These are phyloP conservation scores for Ischnura elegans DNA, from an alignment of 2,888 invertebrate species.

Conservation along the genomic window DNA sequence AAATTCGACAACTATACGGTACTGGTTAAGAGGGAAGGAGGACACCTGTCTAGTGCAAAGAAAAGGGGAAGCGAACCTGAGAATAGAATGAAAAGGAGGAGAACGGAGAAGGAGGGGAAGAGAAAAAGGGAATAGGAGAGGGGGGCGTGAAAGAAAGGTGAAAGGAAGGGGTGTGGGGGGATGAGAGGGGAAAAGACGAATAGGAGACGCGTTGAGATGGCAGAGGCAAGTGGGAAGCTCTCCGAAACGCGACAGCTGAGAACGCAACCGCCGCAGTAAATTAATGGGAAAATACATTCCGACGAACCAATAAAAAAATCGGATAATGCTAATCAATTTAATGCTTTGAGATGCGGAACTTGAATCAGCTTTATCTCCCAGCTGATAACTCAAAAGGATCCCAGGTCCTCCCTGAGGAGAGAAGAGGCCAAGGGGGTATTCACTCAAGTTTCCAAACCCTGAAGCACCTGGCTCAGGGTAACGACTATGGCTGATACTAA, in stretches of 20 bases:
- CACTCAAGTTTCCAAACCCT: too few species aligned
- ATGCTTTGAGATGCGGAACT: too few species aligned
- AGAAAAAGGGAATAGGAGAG: too few species aligned
- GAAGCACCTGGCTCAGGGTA: too few species aligned
- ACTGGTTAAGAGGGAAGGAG: neutral
- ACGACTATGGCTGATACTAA: too few species aligned
- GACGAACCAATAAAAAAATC: neutral
- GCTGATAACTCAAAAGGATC: too few species aligned
- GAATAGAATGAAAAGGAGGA: neutral
- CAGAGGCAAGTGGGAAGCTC: neutral
- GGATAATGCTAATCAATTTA: too few species aligned
- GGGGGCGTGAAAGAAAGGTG: neutral
- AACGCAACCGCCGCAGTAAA: neutral
- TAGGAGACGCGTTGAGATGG: neutral
- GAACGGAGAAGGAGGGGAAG: neutral
- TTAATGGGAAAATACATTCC: neutral
- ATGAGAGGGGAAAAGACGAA: neutral
- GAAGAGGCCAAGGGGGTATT: too few species aligned
- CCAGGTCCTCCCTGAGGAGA: too few species aligned
- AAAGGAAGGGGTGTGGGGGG: neutral
- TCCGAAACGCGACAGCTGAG: neutral
- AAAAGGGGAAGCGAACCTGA: neutral
- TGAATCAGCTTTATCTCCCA: too few species aligned
- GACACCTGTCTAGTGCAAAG: neutral
- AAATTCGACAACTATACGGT: neutral